Conservation (phyloP, 2,113 vertebrate genomes). For the Siphamia tubifer region DNA sequence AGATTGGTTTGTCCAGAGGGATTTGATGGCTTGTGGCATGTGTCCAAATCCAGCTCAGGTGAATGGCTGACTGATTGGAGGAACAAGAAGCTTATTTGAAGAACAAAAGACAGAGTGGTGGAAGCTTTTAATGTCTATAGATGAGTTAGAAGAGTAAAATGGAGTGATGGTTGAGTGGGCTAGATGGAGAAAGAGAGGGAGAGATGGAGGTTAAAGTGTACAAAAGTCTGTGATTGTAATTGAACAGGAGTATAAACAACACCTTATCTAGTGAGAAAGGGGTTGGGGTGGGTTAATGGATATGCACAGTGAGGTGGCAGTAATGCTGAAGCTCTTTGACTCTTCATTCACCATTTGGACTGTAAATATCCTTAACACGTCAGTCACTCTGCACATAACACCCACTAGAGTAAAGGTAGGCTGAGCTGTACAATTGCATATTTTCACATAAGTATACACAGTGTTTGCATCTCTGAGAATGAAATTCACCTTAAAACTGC, state of each 20-base stretch:
- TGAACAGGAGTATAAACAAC: slow-evolving; percentile 30
- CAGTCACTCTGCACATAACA: not conserved
- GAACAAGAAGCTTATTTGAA: slow-evolving; percentile 36
- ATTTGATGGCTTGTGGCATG: slow-evolving; percentile 4
- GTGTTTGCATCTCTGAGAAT: not conserved
- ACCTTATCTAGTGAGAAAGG: slow-evolving; percentile 20
- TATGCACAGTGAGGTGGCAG: not conserved
- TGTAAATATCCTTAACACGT: not conserved
- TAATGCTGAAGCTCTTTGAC: slow-evolving; percentile 29
- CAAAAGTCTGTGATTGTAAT: slow-evolving; percentile 25
- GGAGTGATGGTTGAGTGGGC: not conserved
- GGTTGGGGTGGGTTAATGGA: slow-evolving; percentile 41
- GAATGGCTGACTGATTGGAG: slow-evolving; percentile 18
- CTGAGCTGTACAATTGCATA: slow-evolving; percentile 5
- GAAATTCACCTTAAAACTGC: too few species aligned
- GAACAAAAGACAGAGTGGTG: slow-evolving; percentile 21
- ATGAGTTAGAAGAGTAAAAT: not conserved
- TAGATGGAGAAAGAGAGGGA: not conserved
- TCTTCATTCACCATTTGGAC: slow-evolving; percentile 29
- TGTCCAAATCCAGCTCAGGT: slow-evolving; percentile 39
- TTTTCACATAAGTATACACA: not conserved
- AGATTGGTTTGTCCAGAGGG: slow-evolving; percentile 28
- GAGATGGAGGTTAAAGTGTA: slow-evolving; percentile 19
- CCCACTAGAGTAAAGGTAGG: not conserved
- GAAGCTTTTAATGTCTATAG: slow-evolving; percentile 18